phyloP scores from a whole-genome alignment of 2,797 vertebrate species.

The Catamblyrhynchus diadema region DNA sequence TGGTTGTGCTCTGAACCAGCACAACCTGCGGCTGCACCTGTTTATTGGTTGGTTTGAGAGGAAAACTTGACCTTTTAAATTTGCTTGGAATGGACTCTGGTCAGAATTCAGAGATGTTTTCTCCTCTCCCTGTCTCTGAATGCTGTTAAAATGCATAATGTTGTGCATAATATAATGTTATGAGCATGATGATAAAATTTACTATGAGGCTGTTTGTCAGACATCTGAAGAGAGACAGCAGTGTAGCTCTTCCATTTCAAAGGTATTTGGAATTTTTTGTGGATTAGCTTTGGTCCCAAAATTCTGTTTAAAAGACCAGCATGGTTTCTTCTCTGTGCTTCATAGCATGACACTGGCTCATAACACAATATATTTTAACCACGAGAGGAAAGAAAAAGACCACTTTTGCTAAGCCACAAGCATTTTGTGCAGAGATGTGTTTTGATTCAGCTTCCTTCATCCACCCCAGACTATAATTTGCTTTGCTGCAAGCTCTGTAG shows the following conservation, averaged over 20 bases:
- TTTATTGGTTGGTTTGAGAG: not conserved
- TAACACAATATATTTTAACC: not conserved
- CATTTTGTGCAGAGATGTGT: not conserved
- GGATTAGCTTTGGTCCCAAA: not conserved
- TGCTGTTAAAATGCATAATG: not conserved
- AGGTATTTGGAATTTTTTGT: conserved; percentile 11
- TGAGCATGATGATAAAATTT: not conserved
- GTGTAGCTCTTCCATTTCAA: not conserved
- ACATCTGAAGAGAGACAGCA: not conserved
- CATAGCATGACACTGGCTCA: not conserved
- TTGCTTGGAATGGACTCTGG: not conserved
- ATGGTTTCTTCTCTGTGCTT: not conserved
- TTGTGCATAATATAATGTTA: not conserved
- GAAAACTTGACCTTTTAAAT: not conserved
- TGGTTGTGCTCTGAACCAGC: not conserved
- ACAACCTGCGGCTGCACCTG: not conserved
- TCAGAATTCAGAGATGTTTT: not conserved
- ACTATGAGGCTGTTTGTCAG: not conserved
- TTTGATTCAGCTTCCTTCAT: conserved; percentile 21
- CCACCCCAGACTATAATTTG: not conserved
- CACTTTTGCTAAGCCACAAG: conserved; percentile 20
- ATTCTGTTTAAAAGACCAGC: not conserved
- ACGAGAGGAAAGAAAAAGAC: not conserved
- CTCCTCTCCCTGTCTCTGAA: not conserved
- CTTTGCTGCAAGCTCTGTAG: not conserved